Evolutionary conservation across 2,797 vertebrate genomes (phyloP), one percentile per base, ranked within the genome.

Genomic region (Parambassis ranga): DNA sequence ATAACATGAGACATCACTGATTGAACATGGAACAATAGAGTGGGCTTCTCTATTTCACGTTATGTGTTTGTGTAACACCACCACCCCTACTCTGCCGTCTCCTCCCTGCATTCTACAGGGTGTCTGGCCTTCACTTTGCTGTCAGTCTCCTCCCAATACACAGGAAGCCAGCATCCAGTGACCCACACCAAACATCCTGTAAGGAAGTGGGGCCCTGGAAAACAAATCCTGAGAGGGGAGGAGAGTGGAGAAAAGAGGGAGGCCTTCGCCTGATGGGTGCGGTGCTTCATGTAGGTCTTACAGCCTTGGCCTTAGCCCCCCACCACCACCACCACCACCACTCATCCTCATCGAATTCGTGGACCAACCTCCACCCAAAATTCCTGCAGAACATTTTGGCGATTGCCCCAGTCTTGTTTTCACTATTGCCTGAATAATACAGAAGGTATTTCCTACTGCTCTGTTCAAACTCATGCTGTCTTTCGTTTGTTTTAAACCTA

Each of bases 141-240:
- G 90, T 93, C 94, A 91, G 90, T 85, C 91, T 85, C 84, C 90
- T 86, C 83, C 85, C 84, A 79, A 56, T 90, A 88, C 85, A 92
- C 90, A 93, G 94, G 94, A 95, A 95, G 91, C 88, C 91, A 55
- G 90, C 85, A 82, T 88, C 90, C 87, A 91, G 88, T 85, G 86
- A 92, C 91, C 90, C 82, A 89, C 88, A 90, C 86, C 83, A 91
- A 93, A 92, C 92, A 94, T 93, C 92, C 92, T 93, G 92, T 74
- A 82, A 91, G 94, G 92, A 91, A 92, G 90, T 86, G 63, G 79
- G 80, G 86, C 79, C 86, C 81, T 89, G 84, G 87, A 91, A 87
- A 92, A 91, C 89, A 91, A 88, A 75, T 80, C 67, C 81, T 80
- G 77, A 81, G 73, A 82, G 75, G 50, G 71, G 80, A 73, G 59